These are phyloP conservation scores for Drosophila paranaensis DNA, from an alignment of 2,888 invertebrate species.

Conservation along the genomic window DNA sequence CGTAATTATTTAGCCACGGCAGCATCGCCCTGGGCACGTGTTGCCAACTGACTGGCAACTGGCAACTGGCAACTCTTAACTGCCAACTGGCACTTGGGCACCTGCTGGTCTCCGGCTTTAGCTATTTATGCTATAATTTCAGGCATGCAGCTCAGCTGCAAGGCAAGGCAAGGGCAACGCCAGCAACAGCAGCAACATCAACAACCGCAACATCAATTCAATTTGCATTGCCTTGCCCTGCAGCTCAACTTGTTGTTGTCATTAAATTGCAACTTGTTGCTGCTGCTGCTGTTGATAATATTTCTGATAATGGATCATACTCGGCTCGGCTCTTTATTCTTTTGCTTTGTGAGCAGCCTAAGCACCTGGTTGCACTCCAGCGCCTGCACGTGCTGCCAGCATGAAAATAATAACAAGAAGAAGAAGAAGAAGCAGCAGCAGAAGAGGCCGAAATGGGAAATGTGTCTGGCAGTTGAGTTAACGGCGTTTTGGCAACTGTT, in stretches of 20 bases:
- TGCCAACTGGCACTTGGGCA: conserved; percentile 72
- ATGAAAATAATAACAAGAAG: conserved; percentile 11
- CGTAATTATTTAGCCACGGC: conserved; percentile 81
- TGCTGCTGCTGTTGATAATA: conserved; percentile 34
- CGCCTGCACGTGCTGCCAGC: conserved; percentile 45
- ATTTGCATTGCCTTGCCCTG: conserved; percentile 73
- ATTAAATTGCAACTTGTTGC: conserved; percentile 30
- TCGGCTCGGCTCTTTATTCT: conserved; percentile 3
- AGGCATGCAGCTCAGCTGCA: conserved; percentile 64
- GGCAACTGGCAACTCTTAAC: conserved; percentile 49
- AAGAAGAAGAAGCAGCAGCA: not conserved
- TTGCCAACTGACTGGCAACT: conserved; percentile 62
- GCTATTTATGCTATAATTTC: conserved; percentile 77
- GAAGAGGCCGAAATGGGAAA: conserved; percentile 20
- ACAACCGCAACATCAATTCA: conserved; percentile 74
- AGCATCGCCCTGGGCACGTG: conserved; percentile 71
- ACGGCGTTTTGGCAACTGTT: conserved; percentile 74
- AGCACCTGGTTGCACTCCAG: conserved; percentile 47
- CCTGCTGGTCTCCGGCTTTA: conserved; percentile 59
- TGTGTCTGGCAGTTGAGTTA: conserved; percentile 50
- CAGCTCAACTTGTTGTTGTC: conserved; percentile 35
- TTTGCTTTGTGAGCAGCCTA: conserved; percentile 32
- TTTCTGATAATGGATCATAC: conserved; percentile 45
- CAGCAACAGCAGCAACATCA: conserved; percentile 22
- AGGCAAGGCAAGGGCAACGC: conserved; percentile 40